These are phyloP conservation scores for Muscina levida DNA, from an alignment of 2,888 invertebrate genomes.

Conservation along the genomic window DNA sequence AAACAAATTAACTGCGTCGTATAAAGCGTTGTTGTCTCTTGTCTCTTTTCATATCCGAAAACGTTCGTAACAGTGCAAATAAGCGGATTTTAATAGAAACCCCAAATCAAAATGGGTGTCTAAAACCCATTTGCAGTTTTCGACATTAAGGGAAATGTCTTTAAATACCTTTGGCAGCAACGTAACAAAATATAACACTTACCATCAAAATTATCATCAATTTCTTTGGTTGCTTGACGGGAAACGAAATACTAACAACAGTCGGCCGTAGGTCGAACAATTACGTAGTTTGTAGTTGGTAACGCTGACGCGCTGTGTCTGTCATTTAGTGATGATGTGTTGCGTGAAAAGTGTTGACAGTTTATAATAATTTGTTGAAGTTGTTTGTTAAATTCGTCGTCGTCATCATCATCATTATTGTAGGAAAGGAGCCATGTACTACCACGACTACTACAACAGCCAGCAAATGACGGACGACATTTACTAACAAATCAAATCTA, in stretches of 20 bases:
- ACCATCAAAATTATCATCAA: constrained; percentile 30
- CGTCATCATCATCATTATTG: constrained; percentile 34
- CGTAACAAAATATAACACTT: neutral
- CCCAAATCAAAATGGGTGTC: constrained; percentile 2
- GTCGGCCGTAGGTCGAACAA: no score
- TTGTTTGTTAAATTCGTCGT: constrained; percentile 49
- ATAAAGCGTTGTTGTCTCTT: constrained; percentile 16
- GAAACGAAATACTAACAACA: no score
- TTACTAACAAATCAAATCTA: constrained; percentile 54
- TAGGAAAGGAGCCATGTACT: no score
- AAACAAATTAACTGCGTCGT: constrained; percentile 62
- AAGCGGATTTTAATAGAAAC: constrained; percentile 34
- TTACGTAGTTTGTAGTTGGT: constrained; percentile 16
- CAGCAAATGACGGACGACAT: neutral
- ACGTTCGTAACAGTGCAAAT: constrained; percentile 24
- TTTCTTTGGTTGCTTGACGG: constrained; percentile 26
- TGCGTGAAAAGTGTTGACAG: constrained; percentile 67
- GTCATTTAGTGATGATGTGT: constrained; percentile 53
- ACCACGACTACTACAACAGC: no score
- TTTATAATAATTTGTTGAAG: constrained; percentile 61
- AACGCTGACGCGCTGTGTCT: neutral
- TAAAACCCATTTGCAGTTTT: constrained; percentile 10
- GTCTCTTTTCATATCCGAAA: neutral
- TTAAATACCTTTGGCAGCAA: constrained; percentile 26
- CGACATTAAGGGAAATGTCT: constrained; percentile 18